Conservation (phyloP, 2,797 vertebrate genomes). For the Gymnodraco acuticeps region DNA sequence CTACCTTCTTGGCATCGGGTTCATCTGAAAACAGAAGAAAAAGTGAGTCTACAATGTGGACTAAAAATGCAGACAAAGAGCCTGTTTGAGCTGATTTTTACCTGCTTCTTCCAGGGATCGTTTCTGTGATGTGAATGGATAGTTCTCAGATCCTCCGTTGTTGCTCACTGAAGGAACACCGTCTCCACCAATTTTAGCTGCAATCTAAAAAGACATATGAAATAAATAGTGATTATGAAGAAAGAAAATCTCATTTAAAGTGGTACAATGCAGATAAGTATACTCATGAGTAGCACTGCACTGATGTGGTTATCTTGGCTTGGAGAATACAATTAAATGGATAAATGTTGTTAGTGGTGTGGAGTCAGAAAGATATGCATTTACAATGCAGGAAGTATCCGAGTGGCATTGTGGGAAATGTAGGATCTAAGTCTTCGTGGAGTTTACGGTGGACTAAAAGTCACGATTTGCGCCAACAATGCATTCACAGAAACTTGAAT, state of each 20-base stretch:
- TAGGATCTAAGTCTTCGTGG: neutral
- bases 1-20: conserved; percentile 95
- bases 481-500: neutral
- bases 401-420: neutral
- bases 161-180: conserved; percentile 83
- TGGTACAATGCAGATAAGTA: neutral
- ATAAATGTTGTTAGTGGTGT: neutral
- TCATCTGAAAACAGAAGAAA: conserved; percentile 85
- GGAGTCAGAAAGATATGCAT: neutral
- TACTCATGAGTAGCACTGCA: neutral
- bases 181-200: conserved; percentile 87
- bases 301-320: neutral
- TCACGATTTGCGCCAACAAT: neutral
- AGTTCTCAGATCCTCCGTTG: conserved; percentile 88
- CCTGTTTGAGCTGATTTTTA: conserved; percentile 34
- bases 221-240: neutral
- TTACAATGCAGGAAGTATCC: neutral
- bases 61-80: conserved; percentile 12
- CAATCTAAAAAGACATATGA: conserved; percentile 76
- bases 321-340: neutral
- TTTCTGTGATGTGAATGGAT: conserved; percentile 90
- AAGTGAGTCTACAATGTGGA: neutral
- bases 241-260: neutral
- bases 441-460: neutral
- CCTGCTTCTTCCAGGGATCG: conserved; percentile 88